phyloP scores from a whole-genome alignment of 2,888 invertebrate genomes.

The Drosophila mettleri region DNA sequence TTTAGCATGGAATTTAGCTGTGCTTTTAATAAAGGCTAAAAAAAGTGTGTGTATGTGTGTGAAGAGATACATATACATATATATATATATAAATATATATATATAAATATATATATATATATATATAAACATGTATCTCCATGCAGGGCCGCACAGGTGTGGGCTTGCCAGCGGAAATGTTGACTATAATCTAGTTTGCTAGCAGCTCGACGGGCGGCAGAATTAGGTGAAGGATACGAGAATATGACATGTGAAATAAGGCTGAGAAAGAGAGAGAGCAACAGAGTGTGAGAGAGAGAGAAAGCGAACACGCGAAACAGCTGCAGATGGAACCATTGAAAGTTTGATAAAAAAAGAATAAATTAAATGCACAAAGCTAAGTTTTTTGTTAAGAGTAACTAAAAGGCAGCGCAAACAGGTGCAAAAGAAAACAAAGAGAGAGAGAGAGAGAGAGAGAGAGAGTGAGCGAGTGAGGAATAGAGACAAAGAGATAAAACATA shows the following conservation, averaged over 20 bases:
- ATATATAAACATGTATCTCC: constrained; percentile 17
- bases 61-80: too few relatives aligned
- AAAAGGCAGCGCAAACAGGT: background rate
- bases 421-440: background rate
- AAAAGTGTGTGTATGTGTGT: too few relatives aligned
- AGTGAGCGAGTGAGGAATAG: too few relatives aligned
- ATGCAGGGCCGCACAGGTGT: background rate
- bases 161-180: constrained; percentile 28
- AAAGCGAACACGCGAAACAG: background rate
- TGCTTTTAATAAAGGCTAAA: constrained; percentile 46
- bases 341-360: background rate
- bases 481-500: background rate
- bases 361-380: background rate
- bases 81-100: background rate
- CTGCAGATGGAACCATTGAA: background rate
- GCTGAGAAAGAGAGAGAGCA: background rate
- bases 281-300: background rate
- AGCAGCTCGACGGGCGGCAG: constrained; percentile 29
- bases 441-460: background rate
- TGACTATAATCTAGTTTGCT: constrained; percentile 69
- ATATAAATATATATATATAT: background rate
- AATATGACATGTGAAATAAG: constrained; percentile 27
- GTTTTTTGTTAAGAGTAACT: background rate
- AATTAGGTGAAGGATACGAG: constrained; percentile 74
- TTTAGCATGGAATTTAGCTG: constrained; percentile 8